Percentiles rank a stretch among this genome's conserved stretches.
Evolutionary conservation across 2,888 invertebrate genomes (phyloP).

Genomic region (Pandemis heparana): DNA sequence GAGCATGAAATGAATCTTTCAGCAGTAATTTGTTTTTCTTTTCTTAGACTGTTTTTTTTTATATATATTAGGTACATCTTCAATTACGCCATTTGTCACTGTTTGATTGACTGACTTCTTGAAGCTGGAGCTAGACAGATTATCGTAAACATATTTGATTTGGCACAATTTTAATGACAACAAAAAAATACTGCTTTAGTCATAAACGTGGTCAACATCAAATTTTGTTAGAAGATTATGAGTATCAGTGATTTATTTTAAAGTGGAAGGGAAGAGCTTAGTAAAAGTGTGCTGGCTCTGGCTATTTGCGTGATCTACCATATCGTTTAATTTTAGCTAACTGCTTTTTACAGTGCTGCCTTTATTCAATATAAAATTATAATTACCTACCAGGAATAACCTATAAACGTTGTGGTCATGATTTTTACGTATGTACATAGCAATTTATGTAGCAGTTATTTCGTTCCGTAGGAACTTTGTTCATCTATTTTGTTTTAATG

Average conservation of each 20-base stretch:
- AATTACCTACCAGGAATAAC: too few relatives aligned
- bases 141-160: slow-evolving; percentile 22
- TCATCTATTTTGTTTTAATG: not conserved
- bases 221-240: not conserved
- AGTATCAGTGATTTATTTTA: too few relatives aligned
- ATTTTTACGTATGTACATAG: not conserved
- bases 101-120: slow-evolving; percentile 27
- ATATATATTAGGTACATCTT: not conserved
- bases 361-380: not conserved
- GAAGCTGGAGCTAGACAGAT: slow-evolving; percentile 3
- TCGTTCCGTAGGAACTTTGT: not conserved
- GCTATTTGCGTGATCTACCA: too few relatives aligned
- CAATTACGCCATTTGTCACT: not conserved
- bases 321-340: too few relatives aligned
- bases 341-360: too few relatives aligned
- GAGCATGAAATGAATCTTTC: not conserved
- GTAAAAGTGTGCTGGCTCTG: too few relatives aligned
- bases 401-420: not conserved
- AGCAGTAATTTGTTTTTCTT: slow-evolving; percentile 10
- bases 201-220: not conserved
- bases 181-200: not conserved
- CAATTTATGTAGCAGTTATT: not conserved
- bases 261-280: too few relatives aligned
- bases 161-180: slow-evolving; percentile 7
- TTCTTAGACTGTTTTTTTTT: not conserved